These are phyloP conservation scores for Physocephala rufipes DNA, from an alignment of 2,888 invertebrate species.

Conservation along the genomic window DNA sequence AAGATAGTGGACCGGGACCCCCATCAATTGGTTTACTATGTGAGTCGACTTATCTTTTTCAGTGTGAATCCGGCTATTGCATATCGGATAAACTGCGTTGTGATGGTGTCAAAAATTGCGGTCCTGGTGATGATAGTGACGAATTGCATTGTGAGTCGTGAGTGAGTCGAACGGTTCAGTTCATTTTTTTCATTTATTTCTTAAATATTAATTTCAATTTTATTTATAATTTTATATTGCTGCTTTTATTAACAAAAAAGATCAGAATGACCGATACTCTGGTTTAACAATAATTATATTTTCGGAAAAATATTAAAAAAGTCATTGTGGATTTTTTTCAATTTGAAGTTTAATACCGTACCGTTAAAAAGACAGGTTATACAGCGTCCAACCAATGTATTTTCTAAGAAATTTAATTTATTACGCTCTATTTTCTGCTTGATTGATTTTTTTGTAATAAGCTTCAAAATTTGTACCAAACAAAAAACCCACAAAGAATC, in stretches of 20 bases:
- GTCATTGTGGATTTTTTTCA: too few species aligned
- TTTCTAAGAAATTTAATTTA: too few species aligned
- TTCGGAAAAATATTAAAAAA: slow-evolving; percentile 28
- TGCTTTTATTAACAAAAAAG: slow-evolving; percentile 30
- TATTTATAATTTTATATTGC: slow-evolving; percentile 43
- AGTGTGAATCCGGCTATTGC: slow-evolving; percentile 81
- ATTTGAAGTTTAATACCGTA: too few species aligned
- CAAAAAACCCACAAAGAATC: slow-evolving; percentile 64
- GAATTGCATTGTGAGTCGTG: slow-evolving; percentile 68
- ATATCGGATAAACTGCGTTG: slow-evolving; percentile 81
- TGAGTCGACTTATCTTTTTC: slow-evolving; percentile 74
- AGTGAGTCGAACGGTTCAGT: slow-evolving; percentile 69
- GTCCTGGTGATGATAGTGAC: slow-evolving; percentile 67
- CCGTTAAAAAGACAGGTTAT: too few species aligned
- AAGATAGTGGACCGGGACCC: slow-evolving; percentile 69
- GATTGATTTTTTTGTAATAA: slow-evolving; percentile 21
- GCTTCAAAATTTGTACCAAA: slow-evolving; percentile 64
- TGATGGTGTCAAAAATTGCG: slow-evolving; percentile 84
- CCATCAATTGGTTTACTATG: slow-evolving; percentile 65
- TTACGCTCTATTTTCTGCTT: too few species aligned
- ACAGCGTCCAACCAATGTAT: too few species aligned
- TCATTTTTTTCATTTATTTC: slow-evolving; percentile 61
- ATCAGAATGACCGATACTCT: slow-evolving; percentile 1
- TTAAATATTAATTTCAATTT: slow-evolving; percentile 44
- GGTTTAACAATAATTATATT: slow-evolving; percentile 38